These are phyloP conservation scores for Lethrus apterus DNA, from an alignment of 1,140 invertebrate species.

Conservation along the genomic window DNA sequence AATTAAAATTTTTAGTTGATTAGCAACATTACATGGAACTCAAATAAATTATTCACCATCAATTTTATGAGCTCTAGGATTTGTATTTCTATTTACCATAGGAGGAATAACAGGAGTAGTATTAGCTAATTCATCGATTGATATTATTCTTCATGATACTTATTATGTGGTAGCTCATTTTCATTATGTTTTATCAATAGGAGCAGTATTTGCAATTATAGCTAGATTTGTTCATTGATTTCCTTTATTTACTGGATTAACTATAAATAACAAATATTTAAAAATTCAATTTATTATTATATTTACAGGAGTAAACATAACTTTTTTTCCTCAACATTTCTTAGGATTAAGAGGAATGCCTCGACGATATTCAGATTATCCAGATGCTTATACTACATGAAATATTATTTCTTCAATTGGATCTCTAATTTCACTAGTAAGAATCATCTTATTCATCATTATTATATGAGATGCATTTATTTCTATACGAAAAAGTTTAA, in stretches of 20 bases:
- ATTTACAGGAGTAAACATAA: slow-evolving; percentile 60
- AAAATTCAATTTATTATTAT: slow-evolving; percentile 54
- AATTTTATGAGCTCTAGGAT: slow-evolving; percentile 58
- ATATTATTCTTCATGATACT: slow-evolving; percentile 65
- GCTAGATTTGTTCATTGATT: slow-evolving; percentile 59
- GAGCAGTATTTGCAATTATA: slow-evolving; percentile 65
- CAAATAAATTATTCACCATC: slow-evolving; percentile 47
- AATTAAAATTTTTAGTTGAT: slow-evolving; percentile 62
- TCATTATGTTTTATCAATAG: slow-evolving; percentile 61
- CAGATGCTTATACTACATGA: slow-evolving; percentile 54
- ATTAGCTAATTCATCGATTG: slow-evolving; percentile 62
- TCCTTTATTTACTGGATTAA: slow-evolving; percentile 53
- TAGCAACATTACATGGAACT: slow-evolving; percentile 49
- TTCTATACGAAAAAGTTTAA: slow-evolving; percentile 1
- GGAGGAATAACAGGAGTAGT: slow-evolving; percentile 55
- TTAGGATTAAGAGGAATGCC: slow-evolving; percentile 66
- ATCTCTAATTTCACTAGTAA: slow-evolving; percentile 30
- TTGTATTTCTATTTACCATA: slow-evolving; percentile 60
- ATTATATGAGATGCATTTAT: slow-evolving; percentile 12
- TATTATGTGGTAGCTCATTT: slow-evolving; percentile 73
- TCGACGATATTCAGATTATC: slow-evolving; percentile 64
- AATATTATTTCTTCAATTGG: slow-evolving; percentile 59
- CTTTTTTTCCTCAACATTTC: slow-evolving; percentile 72
- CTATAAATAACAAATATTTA: slow-evolving; percentile 47
- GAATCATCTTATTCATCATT: slow-evolving; percentile 14